phyloP scores from a whole-genome alignment of 1,140 invertebrate genomes.

The Paraescarpia echinospica region DNA sequence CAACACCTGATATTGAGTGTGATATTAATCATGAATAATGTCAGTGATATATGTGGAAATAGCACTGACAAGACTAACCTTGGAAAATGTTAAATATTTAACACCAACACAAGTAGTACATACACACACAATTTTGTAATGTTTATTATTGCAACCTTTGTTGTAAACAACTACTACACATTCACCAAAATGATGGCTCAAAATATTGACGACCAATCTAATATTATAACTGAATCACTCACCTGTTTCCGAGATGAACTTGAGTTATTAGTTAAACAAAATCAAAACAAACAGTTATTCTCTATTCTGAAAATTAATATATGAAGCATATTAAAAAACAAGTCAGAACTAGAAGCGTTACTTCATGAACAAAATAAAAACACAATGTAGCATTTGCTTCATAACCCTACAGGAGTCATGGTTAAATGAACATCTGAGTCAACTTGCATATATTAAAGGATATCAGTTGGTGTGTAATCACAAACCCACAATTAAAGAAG shows the following conservation, averaged over 20 bases:
- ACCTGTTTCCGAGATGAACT: neutral
- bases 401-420: too few species aligned
- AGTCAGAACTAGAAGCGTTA: neutral
- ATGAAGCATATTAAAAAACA: neutral
- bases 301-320: neutral
- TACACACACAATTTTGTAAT: too few species aligned
- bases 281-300: neutral
- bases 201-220: neutral
- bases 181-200: neutral
- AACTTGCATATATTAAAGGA: neutral
- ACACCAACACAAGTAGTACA: too few species aligned
- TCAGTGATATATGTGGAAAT: too few species aligned
- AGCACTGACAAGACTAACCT: too few species aligned
- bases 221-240: neutral
- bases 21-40: too few species aligned
- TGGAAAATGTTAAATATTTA: too few species aligned
- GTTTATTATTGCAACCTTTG: neutral
- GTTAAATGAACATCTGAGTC: neutral
- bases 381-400: too few species aligned
- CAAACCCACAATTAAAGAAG: conserved; percentile 1
- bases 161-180: neutral
- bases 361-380: too few species aligned
- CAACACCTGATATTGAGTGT: too few species aligned
- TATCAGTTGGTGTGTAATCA: neutral
- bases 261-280: neutral